Evolutionary conservation across 2,113 vertebrate genomes (phyloP).

Genomic region (Anas platyrhynchos): DNA sequence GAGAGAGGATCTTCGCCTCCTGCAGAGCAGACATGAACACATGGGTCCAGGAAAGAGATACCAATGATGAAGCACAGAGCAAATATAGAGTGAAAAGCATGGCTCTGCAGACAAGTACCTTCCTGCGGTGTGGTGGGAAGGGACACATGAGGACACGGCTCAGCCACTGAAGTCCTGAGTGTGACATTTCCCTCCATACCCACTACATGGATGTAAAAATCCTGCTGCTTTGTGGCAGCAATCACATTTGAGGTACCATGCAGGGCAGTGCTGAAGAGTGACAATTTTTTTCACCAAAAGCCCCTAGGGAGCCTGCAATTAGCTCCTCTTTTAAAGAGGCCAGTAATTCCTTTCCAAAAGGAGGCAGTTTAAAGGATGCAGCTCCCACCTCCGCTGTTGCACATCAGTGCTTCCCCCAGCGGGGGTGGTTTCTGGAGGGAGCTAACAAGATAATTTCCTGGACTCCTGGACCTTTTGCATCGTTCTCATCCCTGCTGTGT

Average conservation of each 20-base stretch:
- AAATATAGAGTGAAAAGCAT: neutral
- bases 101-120: neutral
- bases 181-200: neutral
- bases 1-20: neutral
- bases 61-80: neutral
- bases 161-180: neutral
- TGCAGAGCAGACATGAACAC: neutral
- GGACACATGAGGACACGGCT: accelerated
- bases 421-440: neutral
- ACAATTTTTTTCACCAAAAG: neutral
- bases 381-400: neutral
- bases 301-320: neutral
- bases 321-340: neutral
- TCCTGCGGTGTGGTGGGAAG: neutral
- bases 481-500: neutral
- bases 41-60: neutral
- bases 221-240: neutral
- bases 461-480: neutral
- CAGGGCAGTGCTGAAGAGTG: neutral
- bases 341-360: neutral
- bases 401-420: neutral
- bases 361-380: neutral
- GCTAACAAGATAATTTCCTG: neutral
- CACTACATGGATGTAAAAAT: neutral
- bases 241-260: neutral